phyloP scores from a whole-genome alignment of 2,888 invertebrate genomes.

The Ptilodon capucinus region DNA sequence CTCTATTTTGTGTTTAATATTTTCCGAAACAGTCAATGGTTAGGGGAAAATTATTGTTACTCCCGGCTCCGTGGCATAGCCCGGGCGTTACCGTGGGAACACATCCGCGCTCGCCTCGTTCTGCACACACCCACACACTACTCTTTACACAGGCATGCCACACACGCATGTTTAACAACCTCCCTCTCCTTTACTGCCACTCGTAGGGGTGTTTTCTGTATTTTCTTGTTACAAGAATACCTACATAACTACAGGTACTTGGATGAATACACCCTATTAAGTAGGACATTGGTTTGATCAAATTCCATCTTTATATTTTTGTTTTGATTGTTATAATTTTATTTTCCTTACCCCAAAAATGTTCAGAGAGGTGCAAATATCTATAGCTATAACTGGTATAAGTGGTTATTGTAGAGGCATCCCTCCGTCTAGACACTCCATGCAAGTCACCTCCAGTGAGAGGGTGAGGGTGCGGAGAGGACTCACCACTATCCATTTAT shows the following conservation, averaged over 20 bases:
- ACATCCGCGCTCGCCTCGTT: constrained; percentile 44
- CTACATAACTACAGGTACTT: constrained; percentile 1
- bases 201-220: constrained; percentile 37
- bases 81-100: constrained; percentile 70
- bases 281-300: not conserved
- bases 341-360: not conserved
- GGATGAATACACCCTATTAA: not conserved
- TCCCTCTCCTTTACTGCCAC: constrained; percentile 38
- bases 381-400: constrained; percentile 40
- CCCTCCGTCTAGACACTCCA: constrained; percentile 79
- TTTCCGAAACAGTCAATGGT: constrained; percentile 47
- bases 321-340: not conserved
- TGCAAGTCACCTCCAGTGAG: constrained; percentile 66
- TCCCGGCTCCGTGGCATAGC: constrained; percentile 46
- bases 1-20: not conserved
- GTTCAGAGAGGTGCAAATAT: constrained; percentile 34
- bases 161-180: constrained; percentile 48
- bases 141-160: constrained; percentile 30
- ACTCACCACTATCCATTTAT: constrained; percentile 74
- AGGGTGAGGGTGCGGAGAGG: constrained; percentile 71
- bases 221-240: constrained; percentile 33
- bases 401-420: constrained; percentile 52
- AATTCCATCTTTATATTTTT: not conserved
- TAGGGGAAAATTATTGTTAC: constrained; percentile 60
- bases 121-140: constrained; percentile 35